Base-by-base conservation (phyloP, 1,140 invertebrate species). In the Pristionchus pacificus region DNA sequence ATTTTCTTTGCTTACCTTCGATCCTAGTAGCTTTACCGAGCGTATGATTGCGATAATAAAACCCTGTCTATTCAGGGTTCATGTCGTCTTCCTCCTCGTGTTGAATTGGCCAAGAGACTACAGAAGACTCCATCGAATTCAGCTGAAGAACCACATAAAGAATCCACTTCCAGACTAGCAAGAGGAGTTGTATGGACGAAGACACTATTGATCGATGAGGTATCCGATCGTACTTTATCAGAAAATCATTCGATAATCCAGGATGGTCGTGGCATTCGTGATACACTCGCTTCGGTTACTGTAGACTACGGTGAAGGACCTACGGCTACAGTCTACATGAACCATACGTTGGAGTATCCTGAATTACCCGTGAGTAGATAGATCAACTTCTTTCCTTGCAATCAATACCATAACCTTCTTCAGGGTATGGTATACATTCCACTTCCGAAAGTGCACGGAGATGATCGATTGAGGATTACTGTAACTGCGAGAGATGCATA, bases 111-210 rank as follows among this genome's bases (percentile, higher is more conserved):
- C 10, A 68, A 68, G 65, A 28, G 1, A 65, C 13, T 14, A 10
- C 10, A 66, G 60, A 55, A 27, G 0, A 14, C 29, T 14, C 10
- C n/a, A 27, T 67, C 25, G 32, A 30, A 67, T 28, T 60, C 66
- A 30, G 32, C 64, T 30, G 64, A 58, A 33, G 60, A 32, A 19
- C 28, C 68, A 0, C 27, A 27, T 30, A 64, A 30, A 6, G 32
- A 62, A 38, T 70, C 61, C 32, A 59, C 61, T 64, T 65, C 67
- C 60, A 25, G 57, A 2, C 57, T 33, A 25, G 62, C 38, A 10
- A 68, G 60, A 3, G 79, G 74, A 14, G 69, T 79, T 61, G 82
- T 82, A 38, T 82, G 82, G 80, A 75, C 82, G 1, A 82, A 82
- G 64, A 82, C 79, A 32, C 65, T 83, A 15, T 60, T 82, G 29